Percentiles rank a stretch among this genome's conserved stretches.
Evolutionary conservation across 2,888 invertebrate genomes (phyloP).

Genomic region (Celastrina argiolus): DNA sequence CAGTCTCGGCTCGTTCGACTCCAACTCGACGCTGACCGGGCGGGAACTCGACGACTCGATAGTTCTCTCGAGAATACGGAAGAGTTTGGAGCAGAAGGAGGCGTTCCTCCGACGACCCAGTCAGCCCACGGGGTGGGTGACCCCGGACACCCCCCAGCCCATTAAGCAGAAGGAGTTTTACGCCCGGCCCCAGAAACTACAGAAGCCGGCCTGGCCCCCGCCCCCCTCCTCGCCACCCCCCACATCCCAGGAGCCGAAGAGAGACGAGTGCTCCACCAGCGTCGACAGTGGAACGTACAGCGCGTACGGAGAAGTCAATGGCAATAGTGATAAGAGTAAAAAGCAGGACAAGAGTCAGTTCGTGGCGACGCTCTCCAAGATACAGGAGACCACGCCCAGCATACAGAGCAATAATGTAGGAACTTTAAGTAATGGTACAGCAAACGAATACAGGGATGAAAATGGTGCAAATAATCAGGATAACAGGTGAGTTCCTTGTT

Average conservation of each 20-base stretch:
- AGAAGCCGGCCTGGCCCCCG: constrained; percentile 85
- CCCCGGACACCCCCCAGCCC: constrained; percentile 67
- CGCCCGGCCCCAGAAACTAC: constrained; percentile 86
- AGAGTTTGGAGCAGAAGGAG: constrained; percentile 93
- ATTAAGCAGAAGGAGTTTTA: constrained; percentile 85
- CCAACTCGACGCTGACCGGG: constrained; percentile 81
- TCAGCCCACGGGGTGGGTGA: constrained; percentile 80
- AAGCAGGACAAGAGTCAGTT: constrained; percentile 73
- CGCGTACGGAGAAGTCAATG: constrained; percentile 68
- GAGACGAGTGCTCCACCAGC: constrained; percentile 69
- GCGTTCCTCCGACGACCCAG: constrained; percentile 89
- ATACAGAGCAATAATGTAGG: constrained; percentile 57
- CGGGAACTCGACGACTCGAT: constrained; percentile 84
- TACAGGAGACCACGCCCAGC: constrained; percentile 79
- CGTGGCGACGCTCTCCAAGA: constrained; percentile 79
- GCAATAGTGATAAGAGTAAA: constrained; percentile 56
- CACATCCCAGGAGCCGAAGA: constrained; percentile 55
- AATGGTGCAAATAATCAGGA: constrained; percentile 60
- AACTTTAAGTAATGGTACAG: constrained; percentile 65
- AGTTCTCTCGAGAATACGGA: constrained; percentile 86
- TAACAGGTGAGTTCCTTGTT: constrained; percentile 53
- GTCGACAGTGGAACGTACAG: constrained; percentile 70
- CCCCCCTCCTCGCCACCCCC: constrained; percentile 62
- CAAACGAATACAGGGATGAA: constrained; percentile 54
- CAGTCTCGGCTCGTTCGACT: constrained; percentile 83